Evolutionary conservation across 2,888 invertebrate species (phyloP), one percentile per base, ranked within the genome.

Genomic region (Schizotus pectinicornis): DNA sequence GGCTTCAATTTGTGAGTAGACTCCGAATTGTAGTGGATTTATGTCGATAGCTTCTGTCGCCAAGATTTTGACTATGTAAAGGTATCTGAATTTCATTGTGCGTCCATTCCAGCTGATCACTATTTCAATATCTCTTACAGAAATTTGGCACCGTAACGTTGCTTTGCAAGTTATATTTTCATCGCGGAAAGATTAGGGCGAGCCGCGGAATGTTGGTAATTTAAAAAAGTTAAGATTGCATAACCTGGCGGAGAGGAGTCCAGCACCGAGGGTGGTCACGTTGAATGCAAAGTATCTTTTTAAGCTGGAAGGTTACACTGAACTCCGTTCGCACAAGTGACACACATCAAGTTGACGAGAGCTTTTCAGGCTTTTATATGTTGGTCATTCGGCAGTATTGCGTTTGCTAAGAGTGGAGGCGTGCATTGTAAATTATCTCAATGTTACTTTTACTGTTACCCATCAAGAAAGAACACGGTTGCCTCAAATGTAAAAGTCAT

Each of bases 391-490:
- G 32, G 37, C 33, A 13, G 57, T 49, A 58, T 54, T 60, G 59
- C 51, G 51, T 50, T 56, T 38, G 59, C 56, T 63, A 60, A 65
- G 56, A 63, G 63, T 53, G 47, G 57, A 63, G 65, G 65, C 65
- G 65, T 59, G 58, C 54, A 59, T 61, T 62, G 63, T 62, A 63
- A 65, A 65, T 63, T 65, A 65, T 63, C 56, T 56, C 55, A 57
- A 63, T 59, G 62, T 53, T 63, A 55, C 46, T 63, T 65, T 65
- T 65, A 65, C 52, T 61, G 59, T 50, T 48, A 43, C 51, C 65
- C 65, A 63, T 65, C 62, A 62, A 61, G 62, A n/a, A 47, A 31
- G 42, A 59, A 51, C 57, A 61, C 57, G 53, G 49, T 43, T 60
- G 43, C 22, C 56, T 53, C 52, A 58, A 61, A 61, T 61, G 61